A percentile compares a stretch with the other conserved stretches of the same genome.
phyloP scores from a whole-genome alignment of 2,888 invertebrate genomes.

The Lepidocyrtinus sp. region DNA sequence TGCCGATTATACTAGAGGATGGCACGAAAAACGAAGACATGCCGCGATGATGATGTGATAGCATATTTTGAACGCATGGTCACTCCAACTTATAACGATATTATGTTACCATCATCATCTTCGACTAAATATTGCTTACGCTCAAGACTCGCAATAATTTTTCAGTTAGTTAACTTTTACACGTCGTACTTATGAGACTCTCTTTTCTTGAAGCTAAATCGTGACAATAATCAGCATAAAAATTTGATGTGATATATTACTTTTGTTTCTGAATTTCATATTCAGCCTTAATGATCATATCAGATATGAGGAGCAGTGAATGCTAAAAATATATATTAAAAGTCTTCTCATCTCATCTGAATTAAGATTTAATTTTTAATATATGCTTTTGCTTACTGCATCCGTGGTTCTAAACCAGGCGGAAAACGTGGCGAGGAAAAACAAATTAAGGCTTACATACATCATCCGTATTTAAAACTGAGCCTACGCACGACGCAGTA shows the following conservation, averaged over 20 bases:
- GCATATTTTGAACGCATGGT: not conserved
- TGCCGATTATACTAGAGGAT: too few relatives aligned
- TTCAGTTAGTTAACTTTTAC: conserved; percentile 23
- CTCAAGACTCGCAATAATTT: conserved; percentile 22
- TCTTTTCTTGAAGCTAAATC: conserved; percentile 33
- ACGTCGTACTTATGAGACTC: conserved; percentile 20
- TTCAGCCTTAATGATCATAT: too few relatives aligned
- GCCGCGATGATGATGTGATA: not conserved
- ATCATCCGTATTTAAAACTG: too few relatives aligned
- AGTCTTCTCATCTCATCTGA: too few relatives aligned
- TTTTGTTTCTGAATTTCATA: too few relatives aligned
- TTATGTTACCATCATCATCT: conserved; percentile 13
- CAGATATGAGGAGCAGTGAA: not conserved
- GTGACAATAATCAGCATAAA: conserved; percentile 47
- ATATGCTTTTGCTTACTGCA: not conserved
- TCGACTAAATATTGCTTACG: too few relatives aligned
- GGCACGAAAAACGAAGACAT: not conserved
- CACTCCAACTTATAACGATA: not conserved
- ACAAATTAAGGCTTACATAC: too few relatives aligned
- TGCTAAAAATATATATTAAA: not conserved
- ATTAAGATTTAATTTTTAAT: not conserved
- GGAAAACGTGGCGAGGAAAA: not conserved
- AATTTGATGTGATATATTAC: not conserved
- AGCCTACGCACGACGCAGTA: too few relatives aligned
- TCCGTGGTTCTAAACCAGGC: not conserved